Percentiles rank a stretch among this genome's conserved stretches.
phyloP scores from a whole-genome alignment of 2,797 vertebrate genomes.

The Margarornis squamiger region DNA sequence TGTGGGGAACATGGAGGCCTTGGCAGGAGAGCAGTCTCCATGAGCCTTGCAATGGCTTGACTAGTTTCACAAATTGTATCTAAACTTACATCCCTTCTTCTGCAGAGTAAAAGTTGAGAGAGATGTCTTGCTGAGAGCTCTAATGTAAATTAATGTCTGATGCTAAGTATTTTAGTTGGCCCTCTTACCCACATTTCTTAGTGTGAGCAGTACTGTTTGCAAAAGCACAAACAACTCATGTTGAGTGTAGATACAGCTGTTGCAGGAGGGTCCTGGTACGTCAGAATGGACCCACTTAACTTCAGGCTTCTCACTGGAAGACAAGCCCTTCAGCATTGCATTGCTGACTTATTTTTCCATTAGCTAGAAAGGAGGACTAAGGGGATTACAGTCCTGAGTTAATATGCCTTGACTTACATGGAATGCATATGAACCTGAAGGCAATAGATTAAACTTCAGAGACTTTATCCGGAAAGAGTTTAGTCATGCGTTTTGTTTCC shows the following conservation, averaged over 20 bases:
- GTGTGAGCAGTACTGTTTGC: background rate
- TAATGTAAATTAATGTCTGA: background rate
- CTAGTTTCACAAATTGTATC: background rate
- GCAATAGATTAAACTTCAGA: background rate
- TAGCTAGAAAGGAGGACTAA: background rate
- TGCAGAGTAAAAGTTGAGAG: background rate
- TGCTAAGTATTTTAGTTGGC: background rate
- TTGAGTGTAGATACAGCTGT: background rate
- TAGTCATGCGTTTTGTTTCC: background rate
- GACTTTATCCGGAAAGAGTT: background rate
- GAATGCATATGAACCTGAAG: background rate
- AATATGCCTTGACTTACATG: background rate
- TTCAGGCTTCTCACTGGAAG: background rate
- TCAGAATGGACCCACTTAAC: background rate
- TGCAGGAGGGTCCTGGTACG: background rate
- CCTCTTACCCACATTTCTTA: background rate
- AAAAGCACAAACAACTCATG: background rate
- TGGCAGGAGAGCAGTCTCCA: accelerated
- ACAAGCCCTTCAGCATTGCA: background rate
- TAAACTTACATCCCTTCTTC: background rate
- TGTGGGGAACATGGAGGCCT: background rate
- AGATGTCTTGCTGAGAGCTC: background rate
- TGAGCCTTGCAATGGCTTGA: background rate
- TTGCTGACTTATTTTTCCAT: background rate
- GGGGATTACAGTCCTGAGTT: background rate